Percentiles rank a stretch among this genome's conserved stretches.
phyloP scores from a whole-genome alignment of 2,888 invertebrate genomes.

The Ectemnius lituratus region DNA sequence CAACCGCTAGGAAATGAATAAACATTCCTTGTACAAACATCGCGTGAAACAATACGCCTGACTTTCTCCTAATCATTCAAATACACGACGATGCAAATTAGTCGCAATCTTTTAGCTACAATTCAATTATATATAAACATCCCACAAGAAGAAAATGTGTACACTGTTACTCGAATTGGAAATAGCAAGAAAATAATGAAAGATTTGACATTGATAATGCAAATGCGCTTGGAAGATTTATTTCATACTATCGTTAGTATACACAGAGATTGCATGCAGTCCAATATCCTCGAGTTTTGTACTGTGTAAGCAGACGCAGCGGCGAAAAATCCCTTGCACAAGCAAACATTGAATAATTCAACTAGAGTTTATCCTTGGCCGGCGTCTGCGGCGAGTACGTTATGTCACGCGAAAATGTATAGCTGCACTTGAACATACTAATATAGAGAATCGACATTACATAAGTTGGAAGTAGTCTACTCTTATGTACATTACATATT shows the following conservation, averaged over 20 bases:
- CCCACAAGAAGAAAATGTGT: too few species aligned
- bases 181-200: too few species aligned
- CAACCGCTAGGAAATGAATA: slow-evolving; percentile 40
- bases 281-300: background rate
- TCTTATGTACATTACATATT: too few species aligned
- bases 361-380: slow-evolving; percentile 67
- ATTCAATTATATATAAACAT: too few species aligned
- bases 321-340: slow-evolving; percentile 47
- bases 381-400: slow-evolving; percentile 56
- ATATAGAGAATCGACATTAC: slow-evolving; percentile 59
- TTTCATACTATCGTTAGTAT: background rate
- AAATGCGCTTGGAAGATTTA: too few species aligned
- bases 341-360: slow-evolving; percentile 71
- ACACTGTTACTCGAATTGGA: too few species aligned
- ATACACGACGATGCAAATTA: too few species aligned
- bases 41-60: slow-evolving; percentile 2
- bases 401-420: slow-evolving; percentile 61
- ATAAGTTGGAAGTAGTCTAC: slow-evolving; percentile 34
- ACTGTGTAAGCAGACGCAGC: slow-evolving; percentile 23
- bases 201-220: too few species aligned
- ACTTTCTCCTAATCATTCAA: slow-evolving; percentile 1
- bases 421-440: slow-evolving; percentile 57
- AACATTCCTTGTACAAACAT: slow-evolving; percentile 17
- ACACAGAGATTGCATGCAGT: background rate
- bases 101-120: too few species aligned